Evolutionary conservation across 2,797 vertebrate species (phyloP).

Genomic region (Esox masquinongy): DNA sequence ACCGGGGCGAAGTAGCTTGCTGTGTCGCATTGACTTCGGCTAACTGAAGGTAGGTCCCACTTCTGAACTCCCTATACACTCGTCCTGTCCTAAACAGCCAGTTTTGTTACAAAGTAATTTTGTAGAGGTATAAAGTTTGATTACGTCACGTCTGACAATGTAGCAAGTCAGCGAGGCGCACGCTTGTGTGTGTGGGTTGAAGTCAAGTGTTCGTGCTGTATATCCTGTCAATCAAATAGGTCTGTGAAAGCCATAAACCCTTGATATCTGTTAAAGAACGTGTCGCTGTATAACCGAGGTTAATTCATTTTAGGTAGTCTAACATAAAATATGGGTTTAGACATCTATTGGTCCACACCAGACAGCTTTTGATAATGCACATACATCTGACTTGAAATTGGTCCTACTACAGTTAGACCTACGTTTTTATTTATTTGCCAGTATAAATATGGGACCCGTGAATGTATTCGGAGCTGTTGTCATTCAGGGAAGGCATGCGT

Average conservation of each 20-base stretch:
- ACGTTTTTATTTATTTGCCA: background rate
- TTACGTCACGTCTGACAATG: conserved; percentile 16
- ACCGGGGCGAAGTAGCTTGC: background rate
- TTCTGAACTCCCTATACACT: background rate
- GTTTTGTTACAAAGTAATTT: background rate
- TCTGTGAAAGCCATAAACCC: background rate
- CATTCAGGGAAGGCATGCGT: background rate
- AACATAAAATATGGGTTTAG: background rate
- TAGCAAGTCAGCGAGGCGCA: background rate
- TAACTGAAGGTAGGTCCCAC: conserved; percentile 50
- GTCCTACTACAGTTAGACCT: background rate
- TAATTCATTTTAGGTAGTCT: background rate
- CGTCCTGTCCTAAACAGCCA: background rate
- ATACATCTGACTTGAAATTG: conserved; percentile 14
- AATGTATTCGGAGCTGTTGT: background rate
- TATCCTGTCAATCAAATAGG: background rate
- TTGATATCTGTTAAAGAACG: too few relatives aligned
- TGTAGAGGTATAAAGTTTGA: conserved; percentile 17
- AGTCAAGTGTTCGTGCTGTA: background rate
- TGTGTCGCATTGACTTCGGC: conserved; percentile 19
- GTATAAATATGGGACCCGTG: background rate
- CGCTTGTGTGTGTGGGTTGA: conserved; percentile 35
- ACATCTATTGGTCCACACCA: background rate
- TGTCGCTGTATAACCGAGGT: background rate
- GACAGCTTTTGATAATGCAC: background rate